Percentiles rank a stretch among this genome's conserved stretches.
These are phyloP conservation scores for Papilio gigon DNA, from an alignment of 2,888 invertebrate genomes.

Conservation along the genomic window DNA sequence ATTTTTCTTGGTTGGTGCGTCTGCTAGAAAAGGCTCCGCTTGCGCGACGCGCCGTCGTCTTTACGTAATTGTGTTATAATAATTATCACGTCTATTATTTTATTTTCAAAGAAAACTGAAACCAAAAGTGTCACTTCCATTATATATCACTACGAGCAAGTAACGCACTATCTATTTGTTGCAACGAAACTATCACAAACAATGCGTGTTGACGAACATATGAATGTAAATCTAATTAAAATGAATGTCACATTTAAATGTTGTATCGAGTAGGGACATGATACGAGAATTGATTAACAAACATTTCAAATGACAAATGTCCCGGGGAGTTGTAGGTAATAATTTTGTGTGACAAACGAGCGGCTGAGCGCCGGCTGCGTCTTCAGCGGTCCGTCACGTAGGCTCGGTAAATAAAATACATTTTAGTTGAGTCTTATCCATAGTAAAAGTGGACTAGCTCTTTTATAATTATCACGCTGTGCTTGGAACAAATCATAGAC, in stretches of 20 bases:
- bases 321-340: slow-evolving; percentile 50
- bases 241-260: slow-evolving; percentile 17
- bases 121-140: neutral
- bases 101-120: neutral
- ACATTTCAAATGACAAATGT: slow-evolving; percentile 60
- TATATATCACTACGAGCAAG: neutral
- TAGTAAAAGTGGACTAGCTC: neutral
- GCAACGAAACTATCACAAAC: neutral
- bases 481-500: too few relatives aligned
- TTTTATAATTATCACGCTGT: too few relatives aligned
- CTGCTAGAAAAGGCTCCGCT: slow-evolving; percentile 9
- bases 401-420: slow-evolving; percentile 71
- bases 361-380: slow-evolving; percentile 66
- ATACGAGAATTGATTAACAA: slow-evolving; percentile 52
- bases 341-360: slow-evolving; percentile 73
- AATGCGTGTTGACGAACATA: neutral
- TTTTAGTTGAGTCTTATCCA: slow-evolving; percentile 56
- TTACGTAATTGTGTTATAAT: slow-evolving; percentile 40
- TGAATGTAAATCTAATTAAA: neutral
- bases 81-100: slow-evolving; percentile 10
- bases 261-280: slow-evolving; percentile 33
- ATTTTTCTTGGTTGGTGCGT: slow-evolving; percentile 40
- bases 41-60: slow-evolving; percentile 37
- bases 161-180: neutral
- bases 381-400: slow-evolving; percentile 62